Base-by-base conservation (phyloP, 2,113 vertebrate genomes). In the Ptilorrhoa leucosticta region DNA sequence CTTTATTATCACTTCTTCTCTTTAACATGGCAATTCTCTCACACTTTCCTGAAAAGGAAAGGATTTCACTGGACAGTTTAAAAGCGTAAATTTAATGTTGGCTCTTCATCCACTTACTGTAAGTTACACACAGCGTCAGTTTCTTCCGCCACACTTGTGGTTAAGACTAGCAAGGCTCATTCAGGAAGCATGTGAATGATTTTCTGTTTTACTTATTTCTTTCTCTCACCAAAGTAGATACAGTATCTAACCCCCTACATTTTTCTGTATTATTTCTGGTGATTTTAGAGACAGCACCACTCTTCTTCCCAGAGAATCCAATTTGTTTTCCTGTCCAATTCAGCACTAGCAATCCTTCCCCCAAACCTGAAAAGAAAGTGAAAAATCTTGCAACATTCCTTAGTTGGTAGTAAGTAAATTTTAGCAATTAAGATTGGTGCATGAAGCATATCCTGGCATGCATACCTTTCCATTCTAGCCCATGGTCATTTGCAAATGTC, bases 381-480 rank as follows among this genome's bases (percentile, higher is more conserved):
- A 58, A 63, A 83, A 84, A n/a, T 20, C 19, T 90, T 70, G 14
- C 33, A 57, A 66, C 0, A 2, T 31, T 14, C 40, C 27, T 76
- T 63, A n/a, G 33, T 1, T 68, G 37, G 23, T 4, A 64, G 13
- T 2, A 83, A 78, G 35, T 31, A 71, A 68, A 81, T 68, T 70
- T 26, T 54, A 68, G 30, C 53, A 81, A 51, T 5, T 31, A 79
- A 23, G 13, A 35, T 1, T 24, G 23, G 35, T 7, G 30, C 35
- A 20, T 1, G 30, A 28, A 57, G 20, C 10, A 54, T n/a, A 42
- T 30, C 13, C 15, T 50, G 14, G 10, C 33, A n/a, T 0, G 6
- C 31, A 40, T 23, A 37, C 23, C 51, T 30, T 89, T 51, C 44
- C 13, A 54, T 30, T 5, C 6, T 2, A 76, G 44, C 8, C 58